Conservation (phyloP, 23 tunicate genomes). For the Oikopleura dioica region DNA sequence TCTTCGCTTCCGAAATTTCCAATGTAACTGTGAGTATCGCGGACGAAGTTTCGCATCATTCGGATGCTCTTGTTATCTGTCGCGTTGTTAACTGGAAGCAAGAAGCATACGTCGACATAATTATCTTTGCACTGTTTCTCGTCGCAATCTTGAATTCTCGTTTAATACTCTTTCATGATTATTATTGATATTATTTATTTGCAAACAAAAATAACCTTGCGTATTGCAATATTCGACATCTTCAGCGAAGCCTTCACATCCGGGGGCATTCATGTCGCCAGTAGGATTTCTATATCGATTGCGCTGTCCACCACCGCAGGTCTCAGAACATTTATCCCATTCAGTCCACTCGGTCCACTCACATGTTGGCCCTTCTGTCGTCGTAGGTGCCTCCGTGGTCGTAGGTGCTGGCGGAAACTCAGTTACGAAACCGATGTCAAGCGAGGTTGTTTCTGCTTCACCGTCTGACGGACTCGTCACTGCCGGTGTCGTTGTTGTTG, state of each 20-base stretch:
- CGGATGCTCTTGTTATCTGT: not conserved
- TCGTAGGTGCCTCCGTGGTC: no score
- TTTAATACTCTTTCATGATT: no score
- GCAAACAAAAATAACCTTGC: no score
- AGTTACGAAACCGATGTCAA: no score
- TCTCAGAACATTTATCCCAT: slow-evolving; percentile 10
- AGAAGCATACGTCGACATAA: slow-evolving; percentile 4
- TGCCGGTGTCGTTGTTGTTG: no score
- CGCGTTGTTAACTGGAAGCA: not conserved
- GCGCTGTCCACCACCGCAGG: slow-evolving; percentile 8
- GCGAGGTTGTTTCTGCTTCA: no score
- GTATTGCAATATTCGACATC: not conserved
- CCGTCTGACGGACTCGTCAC: no score
- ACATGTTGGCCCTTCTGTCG: no score
- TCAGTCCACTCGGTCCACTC: slow-evolving; percentile 3
- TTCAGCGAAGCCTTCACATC: not conserved
- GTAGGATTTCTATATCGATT: not conserved
- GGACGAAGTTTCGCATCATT: not conserved
- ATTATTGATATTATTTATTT: no score
- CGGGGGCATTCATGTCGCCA: not conserved
- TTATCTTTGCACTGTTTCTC: slow-evolving; percentile 12
- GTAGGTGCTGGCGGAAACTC: no score
- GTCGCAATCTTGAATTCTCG: slow-evolving; percentile 1
- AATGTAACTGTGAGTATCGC: not conserved
- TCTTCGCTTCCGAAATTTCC: slow-evolving; percentile 1